These are phyloP conservation scores for Nasua narica DNA, from an alignment of 2,797 vertebrate genomes.

Conservation along the genomic window DNA sequence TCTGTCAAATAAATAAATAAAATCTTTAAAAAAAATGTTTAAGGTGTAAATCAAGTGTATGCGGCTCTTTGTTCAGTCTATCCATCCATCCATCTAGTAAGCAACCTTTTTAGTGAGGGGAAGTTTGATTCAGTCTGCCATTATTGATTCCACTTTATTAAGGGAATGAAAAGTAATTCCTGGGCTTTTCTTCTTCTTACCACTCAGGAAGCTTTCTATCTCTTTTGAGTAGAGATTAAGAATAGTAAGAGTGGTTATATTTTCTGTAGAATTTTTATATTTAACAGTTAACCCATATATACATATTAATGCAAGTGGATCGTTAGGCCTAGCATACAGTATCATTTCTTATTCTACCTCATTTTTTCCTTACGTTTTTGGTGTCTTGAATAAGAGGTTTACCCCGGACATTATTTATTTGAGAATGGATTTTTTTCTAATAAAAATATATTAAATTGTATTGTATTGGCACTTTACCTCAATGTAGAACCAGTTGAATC, in stretches of 20 bases:
- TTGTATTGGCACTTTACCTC: not conserved
- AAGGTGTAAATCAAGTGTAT: not conserved
- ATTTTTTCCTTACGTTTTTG: not conserved
- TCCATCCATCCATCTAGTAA: not conserved
- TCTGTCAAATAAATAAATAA: no score
- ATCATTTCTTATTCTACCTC: not conserved
- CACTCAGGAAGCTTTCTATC: not conserved
- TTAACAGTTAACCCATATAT: not conserved
- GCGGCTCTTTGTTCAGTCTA: not conserved
- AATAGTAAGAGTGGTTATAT: not conserved
- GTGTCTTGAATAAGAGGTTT: not conserved
- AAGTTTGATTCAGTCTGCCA: not conserved
- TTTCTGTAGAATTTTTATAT: not conserved
- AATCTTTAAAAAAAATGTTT: not conserved
- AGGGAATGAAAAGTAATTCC: not conserved
- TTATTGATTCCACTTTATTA: not conserved
- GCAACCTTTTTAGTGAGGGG: not conserved
- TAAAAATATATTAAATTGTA: not conserved
- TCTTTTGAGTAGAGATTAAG: not conserved
- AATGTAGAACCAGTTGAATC: not conserved
- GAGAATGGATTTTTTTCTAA: conserved; percentile 2
- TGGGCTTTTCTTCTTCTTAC: not conserved
- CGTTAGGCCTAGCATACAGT: not conserved
- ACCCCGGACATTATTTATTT: not conserved
- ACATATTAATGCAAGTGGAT: no score